Percentiles rank a stretch among this genome's conserved stretches.
phyloP scores from a whole-genome alignment of 2,888 invertebrate genomes.

The Mesochorus sp. region DNA sequence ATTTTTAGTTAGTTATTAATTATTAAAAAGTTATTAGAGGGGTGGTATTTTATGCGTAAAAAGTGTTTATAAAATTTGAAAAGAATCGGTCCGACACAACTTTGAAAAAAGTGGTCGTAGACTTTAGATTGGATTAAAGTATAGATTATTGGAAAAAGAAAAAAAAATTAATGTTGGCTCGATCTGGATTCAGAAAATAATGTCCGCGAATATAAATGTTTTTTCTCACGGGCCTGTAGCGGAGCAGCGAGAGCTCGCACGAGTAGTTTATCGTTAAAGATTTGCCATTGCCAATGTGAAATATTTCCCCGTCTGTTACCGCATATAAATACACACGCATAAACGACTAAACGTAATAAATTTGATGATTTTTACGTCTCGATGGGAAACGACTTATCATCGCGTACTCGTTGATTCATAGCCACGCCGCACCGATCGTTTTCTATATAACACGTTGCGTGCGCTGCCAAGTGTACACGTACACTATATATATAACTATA shows the following conservation, averaged over 20 bases:
- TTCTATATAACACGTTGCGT: conserved; percentile 45
- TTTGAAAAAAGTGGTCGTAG: no score
- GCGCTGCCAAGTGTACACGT: conserved; percentile 24
- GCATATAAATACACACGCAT: neutral
- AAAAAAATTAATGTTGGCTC: no score
- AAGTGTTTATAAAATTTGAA: no score
- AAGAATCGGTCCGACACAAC: no score
- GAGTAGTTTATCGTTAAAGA: conserved; percentile 20
- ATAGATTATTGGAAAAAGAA: no score
- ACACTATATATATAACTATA: conserved; percentile 24
- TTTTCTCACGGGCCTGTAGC: conserved; percentile 18
- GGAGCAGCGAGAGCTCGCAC: neutral
- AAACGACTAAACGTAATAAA: conserved; percentile 39
- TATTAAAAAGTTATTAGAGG: no score
- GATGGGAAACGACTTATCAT: conserved; percentile 59
- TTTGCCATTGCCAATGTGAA: conserved; percentile 25
- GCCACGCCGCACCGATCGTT: conserved; percentile 53
- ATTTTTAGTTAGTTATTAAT: no score
- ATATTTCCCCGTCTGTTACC: neutral
- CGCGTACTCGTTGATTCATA: conserved; percentile 57
- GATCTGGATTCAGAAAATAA: no score
- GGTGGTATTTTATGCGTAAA: no score
- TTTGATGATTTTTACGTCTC: conserved; percentile 40
- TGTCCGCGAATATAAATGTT: neutral
- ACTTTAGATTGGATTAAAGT: no score